These are phyloP conservation scores for Chelonus formosanus DNA, from an alignment of 2,888 invertebrate genomes.

Conservation along the genomic window DNA sequence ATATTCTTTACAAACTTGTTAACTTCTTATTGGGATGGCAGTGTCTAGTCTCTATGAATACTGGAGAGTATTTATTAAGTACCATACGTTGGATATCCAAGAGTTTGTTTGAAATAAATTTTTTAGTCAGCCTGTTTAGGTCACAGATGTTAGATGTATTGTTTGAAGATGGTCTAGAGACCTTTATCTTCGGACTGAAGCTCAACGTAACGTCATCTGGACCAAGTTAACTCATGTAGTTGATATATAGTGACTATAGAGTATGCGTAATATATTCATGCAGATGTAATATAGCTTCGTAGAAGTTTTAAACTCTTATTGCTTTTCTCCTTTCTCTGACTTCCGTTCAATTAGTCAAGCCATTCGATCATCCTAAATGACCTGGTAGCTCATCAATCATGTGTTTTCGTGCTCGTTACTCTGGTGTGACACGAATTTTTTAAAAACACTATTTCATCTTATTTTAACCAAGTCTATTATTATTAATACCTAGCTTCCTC, in stretches of 20 bases:
- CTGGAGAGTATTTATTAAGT: background rate
- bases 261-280: background rate
- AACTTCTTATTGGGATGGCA: background rate
- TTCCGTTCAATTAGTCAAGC: constrained; percentile 45
- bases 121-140: constrained; percentile 1
- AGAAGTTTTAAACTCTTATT: background rate
- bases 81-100: background rate
- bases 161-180: constrained; percentile 27
- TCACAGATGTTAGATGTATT: constrained; percentile 43
- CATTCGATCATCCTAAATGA: constrained; percentile 38
- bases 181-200: constrained; percentile 24
- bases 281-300: constrained; percentile 39
- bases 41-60: background rate
- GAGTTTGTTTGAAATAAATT: background rate
- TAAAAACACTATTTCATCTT: background rate
- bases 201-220: constrained; percentile 44
- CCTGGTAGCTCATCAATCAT: constrained; percentile 41
- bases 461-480: constrained; percentile 1
- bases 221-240: constrained; percentile 27
- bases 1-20: background rate
- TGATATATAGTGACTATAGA: no score
- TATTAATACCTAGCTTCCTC: background rate
- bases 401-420: background rate
- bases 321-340: constrained; percentile 21
- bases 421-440: constrained; percentile 3